Evolutionary conservation across 2,888 invertebrate genomes (phyloP).

Genomic region (Drosophila trichaetosa): DNA sequence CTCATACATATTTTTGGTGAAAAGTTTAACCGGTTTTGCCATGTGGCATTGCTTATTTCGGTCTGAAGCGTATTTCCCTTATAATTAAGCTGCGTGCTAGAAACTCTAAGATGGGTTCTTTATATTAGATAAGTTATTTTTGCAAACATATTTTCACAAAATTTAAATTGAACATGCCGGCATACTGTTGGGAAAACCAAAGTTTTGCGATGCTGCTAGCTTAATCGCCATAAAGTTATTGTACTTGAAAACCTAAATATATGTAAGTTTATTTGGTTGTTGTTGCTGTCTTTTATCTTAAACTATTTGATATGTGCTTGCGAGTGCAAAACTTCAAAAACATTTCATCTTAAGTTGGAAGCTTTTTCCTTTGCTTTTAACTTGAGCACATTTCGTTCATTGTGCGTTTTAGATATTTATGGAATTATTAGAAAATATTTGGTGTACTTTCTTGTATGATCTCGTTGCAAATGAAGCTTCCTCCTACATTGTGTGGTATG

Average conservation of each 20-base stretch:
- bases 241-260: slow-evolving; percentile 11
- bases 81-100: slow-evolving; percentile 49
- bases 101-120: slow-evolving; percentile 22
- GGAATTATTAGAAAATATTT: slow-evolving; percentile 70
- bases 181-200: slow-evolving; percentile 55
- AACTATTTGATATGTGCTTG: slow-evolving; percentile 52
- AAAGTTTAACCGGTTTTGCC: slow-evolving; percentile 38
- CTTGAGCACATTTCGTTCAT: slow-evolving; percentile 57
- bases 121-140: slow-evolving; percentile 37
- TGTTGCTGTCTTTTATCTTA: slow-evolving; percentile 19
- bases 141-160: slow-evolving; percentile 34
- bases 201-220: slow-evolving; percentile 51
- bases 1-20: slow-evolving; percentile 35
- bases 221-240: slow-evolving; percentile 62
- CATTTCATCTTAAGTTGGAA: slow-evolving; percentile 66
- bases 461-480: neutral
- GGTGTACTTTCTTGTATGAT: slow-evolving; percentile 3
- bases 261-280: slow-evolving; percentile 3
- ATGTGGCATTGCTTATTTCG: slow-evolving; percentile 16
- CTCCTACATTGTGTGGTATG: neutral
- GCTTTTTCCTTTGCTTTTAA: slow-evolving; percentile 25
- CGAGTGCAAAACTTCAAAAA: slow-evolving; percentile 47
- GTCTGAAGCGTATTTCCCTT: slow-evolving; percentile 34
- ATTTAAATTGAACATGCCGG: slow-evolving; percentile 58
- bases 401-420: slow-evolving; percentile 64